These are phyloP conservation scores for Diachasma alloeum DNA, from an alignment of 1,140 invertebrate species.

Conservation along the genomic window DNA sequence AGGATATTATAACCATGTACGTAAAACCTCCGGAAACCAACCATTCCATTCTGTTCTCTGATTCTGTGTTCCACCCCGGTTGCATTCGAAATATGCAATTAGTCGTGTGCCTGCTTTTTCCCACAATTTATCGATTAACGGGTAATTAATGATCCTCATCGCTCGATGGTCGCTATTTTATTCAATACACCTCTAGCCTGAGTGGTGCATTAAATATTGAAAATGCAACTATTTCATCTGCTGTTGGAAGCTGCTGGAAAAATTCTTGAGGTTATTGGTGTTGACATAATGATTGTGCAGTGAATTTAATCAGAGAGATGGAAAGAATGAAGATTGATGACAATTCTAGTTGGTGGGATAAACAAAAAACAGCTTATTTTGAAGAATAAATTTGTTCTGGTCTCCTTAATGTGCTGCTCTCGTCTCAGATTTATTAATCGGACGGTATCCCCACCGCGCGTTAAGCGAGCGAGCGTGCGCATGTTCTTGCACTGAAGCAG, in stretches of 20 bases:
- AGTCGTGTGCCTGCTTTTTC: constrained; percentile 39
- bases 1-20: background rate
- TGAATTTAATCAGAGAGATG: too few species aligned
- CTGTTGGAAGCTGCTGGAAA: too few species aligned
- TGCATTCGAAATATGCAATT: constrained; percentile 39
- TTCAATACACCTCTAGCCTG: background rate
- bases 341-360: constrained; percentile 6
- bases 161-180: too few species aligned
- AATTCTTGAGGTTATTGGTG: too few species aligned
- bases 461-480: constrained; percentile 27
- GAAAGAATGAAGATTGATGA: too few species aligned
- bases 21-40: background rate
- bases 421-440: constrained; percentile 8
- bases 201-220: constrained; percentile 34
- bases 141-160: constrained; percentile 42
- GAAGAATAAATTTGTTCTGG: too few species aligned
- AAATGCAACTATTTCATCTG: constrained; percentile 37
- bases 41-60: too few species aligned
- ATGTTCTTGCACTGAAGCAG: constrained; percentile 35
- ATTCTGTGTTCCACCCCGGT: background rate
- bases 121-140: constrained; percentile 44
- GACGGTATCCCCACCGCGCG: constrained; percentile 26
- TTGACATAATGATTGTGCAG: too few species aligned
- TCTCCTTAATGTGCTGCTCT: background rate
- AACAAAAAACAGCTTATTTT: background rate